These are phyloP conservation scores for Dryococelus australis DNA, from an alignment of 2,888 invertebrate genomes.

Conservation along the genomic window DNA sequence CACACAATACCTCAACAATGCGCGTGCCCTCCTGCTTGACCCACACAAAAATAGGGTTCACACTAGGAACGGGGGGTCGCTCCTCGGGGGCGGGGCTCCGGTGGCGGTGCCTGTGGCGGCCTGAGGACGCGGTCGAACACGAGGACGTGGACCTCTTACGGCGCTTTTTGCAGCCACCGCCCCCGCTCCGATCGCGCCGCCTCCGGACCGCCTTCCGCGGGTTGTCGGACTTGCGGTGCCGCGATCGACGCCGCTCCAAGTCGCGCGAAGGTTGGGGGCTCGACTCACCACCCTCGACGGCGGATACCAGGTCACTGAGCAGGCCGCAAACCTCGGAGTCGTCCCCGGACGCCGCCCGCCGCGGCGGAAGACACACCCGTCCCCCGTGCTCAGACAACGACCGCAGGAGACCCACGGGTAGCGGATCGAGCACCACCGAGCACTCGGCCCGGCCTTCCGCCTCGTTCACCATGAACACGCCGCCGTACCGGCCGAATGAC, in stretches of 20 bases:
- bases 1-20: constrained; percentile 85
- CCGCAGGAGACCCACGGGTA: constrained; percentile 44
- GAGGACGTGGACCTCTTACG: constrained; percentile 55
- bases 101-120: constrained; percentile 48
- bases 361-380: constrained; percentile 19
- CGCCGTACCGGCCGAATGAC: constrained; percentile 39
- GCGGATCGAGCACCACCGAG: constrained; percentile 46
- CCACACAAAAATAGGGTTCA: constrained; percentile 87
- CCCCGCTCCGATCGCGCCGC: constrained; percentile 55
- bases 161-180: constrained; percentile 52
- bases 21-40: constrained; percentile 80
- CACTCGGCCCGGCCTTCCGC: constrained; percentile 39
- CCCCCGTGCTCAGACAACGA: constrained; percentile 44
- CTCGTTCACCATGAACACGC: constrained; percentile 41
- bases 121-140: constrained; percentile 51
- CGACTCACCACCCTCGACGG: constrained; percentile 53
- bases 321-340: constrained; percentile 48
- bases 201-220: constrained; percentile 47
- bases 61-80: constrained; percentile 65
- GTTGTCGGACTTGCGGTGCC: constrained; percentile 41
- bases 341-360: constrained; percentile 34
- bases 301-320: constrained; percentile 52
- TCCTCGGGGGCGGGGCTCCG: constrained; percentile 47
- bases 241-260: constrained; percentile 54
- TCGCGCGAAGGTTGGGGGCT: constrained; percentile 51